These are phyloP conservation scores for Carlito syrichta DNA, from an alignment of 2,113 vertebrate species.

Conservation along the genomic window DNA sequence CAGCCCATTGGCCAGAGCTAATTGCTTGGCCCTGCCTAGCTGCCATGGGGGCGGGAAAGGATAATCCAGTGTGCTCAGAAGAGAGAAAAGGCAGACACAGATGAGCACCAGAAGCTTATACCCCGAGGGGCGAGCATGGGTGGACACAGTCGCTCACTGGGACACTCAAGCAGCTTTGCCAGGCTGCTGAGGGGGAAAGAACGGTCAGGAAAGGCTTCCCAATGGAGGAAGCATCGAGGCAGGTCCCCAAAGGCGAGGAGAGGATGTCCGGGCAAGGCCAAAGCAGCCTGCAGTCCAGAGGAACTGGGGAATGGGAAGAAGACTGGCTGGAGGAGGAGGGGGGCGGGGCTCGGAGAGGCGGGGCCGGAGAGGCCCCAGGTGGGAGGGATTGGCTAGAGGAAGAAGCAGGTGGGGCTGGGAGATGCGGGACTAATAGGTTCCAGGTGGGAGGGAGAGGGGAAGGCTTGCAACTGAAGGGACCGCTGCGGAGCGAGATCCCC, in stretches of 20 bases:
- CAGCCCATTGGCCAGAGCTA: neutral
- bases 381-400: neutral
- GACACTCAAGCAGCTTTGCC: neutral
- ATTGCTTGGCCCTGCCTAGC: neutral
- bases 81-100: neutral
- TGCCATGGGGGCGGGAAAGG: neutral
- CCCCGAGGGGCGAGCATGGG: rapidly evolving
- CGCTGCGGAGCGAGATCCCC: neutral
- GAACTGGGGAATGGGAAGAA: neutral
- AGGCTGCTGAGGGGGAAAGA: neutral
- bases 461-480: too few relatives aligned
- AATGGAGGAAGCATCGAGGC: neutral
- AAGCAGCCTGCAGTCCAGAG: neutral
- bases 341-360: neutral
- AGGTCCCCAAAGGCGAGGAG: neutral
- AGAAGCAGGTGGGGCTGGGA: neutral
- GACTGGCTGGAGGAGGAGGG: neutral
- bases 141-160: neutral
- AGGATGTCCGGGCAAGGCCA: neutral
- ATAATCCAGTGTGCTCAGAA: neutral
- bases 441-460: neutral
- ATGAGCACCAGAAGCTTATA: neutral
- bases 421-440: neutral
- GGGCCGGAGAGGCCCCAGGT: neutral
- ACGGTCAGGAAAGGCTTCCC: neutral